Evolutionary conservation across 1,140 invertebrate genomes (phyloP).

Genomic region (Rhizoglyphus robini): DNA sequence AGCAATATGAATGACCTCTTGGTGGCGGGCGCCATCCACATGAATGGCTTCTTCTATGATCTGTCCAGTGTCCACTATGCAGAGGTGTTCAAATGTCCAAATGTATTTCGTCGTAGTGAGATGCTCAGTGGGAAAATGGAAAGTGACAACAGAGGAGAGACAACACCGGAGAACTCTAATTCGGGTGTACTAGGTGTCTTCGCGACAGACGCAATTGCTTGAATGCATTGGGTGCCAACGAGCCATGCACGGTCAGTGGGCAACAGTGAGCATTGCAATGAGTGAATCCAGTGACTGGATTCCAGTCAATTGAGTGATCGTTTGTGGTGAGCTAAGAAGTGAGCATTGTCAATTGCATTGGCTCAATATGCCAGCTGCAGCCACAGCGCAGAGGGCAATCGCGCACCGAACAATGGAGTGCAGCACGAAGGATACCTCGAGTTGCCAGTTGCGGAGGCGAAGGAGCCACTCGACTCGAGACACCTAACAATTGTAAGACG

Average conservation of each 20-base stretch:
- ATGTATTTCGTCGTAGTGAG: no score
- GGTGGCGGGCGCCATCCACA: neutral
- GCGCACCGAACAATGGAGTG: neutral
- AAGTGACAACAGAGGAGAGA: neutral
- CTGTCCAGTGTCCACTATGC: no score
- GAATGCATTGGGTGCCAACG: no score
- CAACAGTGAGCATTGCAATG: neutral
- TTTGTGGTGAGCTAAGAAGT: no score
- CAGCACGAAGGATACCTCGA: no score
- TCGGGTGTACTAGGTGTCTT: no score
- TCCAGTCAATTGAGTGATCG: neutral
- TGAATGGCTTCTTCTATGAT: neutral
- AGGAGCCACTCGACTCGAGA: neutral
- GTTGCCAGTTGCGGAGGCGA: neutral
- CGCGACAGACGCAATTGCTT: no score
- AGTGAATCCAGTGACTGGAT: no score
- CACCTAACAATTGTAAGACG: neutral
- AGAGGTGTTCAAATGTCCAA: no score
- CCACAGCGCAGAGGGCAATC: neutral
- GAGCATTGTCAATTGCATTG: neutral
- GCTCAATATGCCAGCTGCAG: neutral
- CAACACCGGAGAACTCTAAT: no score
- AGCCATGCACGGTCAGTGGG: no score
- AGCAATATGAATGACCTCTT: no score
- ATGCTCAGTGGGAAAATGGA: neutral